Conservation (phyloP, 2,888 invertebrate species). For the Drosophila melanocephala region DNA sequence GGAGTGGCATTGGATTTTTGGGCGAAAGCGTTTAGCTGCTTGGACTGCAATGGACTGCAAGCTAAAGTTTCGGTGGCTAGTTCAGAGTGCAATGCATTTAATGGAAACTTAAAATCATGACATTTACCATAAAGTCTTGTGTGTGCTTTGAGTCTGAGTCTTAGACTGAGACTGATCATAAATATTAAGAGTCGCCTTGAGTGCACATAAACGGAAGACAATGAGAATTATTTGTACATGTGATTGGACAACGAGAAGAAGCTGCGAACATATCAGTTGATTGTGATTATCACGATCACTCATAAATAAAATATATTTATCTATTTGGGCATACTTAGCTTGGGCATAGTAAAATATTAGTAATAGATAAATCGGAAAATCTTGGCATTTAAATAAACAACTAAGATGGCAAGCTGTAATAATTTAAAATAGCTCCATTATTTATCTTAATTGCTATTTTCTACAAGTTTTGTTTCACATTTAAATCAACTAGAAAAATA, state of each 20-base stretch:
- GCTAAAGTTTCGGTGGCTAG: conserved; percentile 59
- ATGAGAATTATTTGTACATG: conserved; percentile 46
- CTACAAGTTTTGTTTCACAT: background rate
- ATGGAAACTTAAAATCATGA: conserved; percentile 74
- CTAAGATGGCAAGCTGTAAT: background rate
- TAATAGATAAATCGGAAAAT: background rate
- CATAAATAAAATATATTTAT: conserved; percentile 44
- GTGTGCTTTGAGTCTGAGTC: conserved; percentile 17
- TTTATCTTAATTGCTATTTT: background rate
- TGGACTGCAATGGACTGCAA: conserved; percentile 10
- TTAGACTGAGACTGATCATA: conserved; percentile 47
- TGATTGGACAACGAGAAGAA: conserved; percentile 40
- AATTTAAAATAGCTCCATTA: background rate
- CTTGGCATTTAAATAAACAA: background rate
- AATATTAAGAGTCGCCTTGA: conserved; percentile 54
- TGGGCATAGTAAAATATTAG: background rate
- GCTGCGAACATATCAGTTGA: conserved; percentile 37
- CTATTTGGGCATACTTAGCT: conserved; percentile 22
- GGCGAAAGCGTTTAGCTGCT: conserved; percentile 67
- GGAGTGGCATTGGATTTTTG: conserved; percentile 46
- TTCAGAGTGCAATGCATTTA: conserved; percentile 78
- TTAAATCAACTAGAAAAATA: background rate
- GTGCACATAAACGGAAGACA: conserved; percentile 55
- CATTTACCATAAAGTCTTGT: conserved; percentile 61
- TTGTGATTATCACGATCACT: conserved; percentile 51